These are phyloP conservation scores for Eudasyphora cyanicolor DNA, from an alignment of 2,888 invertebrate genomes.

Conservation along the genomic window DNA sequence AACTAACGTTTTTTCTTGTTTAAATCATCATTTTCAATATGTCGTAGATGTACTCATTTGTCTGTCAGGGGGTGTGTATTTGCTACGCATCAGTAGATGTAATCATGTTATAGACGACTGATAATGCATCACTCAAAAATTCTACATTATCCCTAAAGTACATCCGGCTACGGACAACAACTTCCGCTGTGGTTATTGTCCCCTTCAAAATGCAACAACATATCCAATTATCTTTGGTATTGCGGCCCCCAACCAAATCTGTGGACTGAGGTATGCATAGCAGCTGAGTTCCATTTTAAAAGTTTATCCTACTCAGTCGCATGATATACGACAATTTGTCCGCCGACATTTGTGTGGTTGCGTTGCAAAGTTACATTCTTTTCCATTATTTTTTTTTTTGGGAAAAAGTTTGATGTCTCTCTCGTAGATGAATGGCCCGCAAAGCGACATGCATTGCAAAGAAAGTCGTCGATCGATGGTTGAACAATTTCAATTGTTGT, in stretches of 20 bases:
- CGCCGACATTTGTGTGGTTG: neutral
- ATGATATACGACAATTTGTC: neutral
- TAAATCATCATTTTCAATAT: neutral
- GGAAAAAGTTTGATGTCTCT: slow-evolving; percentile 20
- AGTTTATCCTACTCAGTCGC: neutral
- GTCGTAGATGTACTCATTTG: neutral
- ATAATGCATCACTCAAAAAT: slow-evolving; percentile 63
- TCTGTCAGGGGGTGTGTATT: neutral
- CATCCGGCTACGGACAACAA: slow-evolving; percentile 60
- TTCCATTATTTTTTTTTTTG: neutral
- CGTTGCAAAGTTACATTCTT: neutral
- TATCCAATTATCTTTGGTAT: slow-evolving; percentile 56
- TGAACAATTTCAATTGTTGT: slow-evolving; percentile 22
- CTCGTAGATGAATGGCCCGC: neutral
- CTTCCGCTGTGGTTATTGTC: slow-evolving; percentile 59
- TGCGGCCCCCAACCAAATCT: neutral
- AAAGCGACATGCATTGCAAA: slow-evolving; percentile 13
- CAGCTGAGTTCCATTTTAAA: neutral
- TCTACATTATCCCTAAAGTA: slow-evolving; percentile 59
- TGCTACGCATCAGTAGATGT: slow-evolving; percentile 65
- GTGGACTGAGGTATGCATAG: neutral
- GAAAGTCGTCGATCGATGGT: neutral
- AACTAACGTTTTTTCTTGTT: neutral
- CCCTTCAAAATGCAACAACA: slow-evolving; percentile 29
- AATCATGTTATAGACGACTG: slow-evolving; percentile 65